Percentiles rank a stretch among this genome's conserved stretches.
phyloP scores from a whole-genome alignment of 2,888 invertebrate genomes.

The Epinotia brunnichana region DNA sequence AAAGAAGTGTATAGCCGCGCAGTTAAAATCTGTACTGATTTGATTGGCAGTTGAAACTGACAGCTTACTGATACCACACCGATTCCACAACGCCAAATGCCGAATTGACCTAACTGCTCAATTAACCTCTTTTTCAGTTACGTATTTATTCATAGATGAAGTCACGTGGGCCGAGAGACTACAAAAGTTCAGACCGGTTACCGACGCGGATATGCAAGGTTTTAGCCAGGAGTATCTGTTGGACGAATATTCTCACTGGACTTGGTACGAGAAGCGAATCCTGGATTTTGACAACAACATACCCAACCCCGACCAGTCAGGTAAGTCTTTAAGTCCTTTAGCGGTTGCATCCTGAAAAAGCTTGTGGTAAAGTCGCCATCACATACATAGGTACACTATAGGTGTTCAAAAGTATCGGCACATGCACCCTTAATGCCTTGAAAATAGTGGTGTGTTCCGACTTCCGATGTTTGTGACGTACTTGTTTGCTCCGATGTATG shows the following conservation, averaged over 20 bases:
- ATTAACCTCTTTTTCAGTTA: constrained; percentile 14
- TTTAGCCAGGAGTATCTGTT: neutral
- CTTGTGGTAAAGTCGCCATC: too few species aligned
- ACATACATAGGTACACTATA: too few species aligned
- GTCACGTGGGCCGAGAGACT: constrained; percentile 14
- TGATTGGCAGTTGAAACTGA: too few species aligned
- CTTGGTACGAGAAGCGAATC: neutral
- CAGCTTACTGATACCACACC: too few species aligned
- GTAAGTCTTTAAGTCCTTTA: neutral
- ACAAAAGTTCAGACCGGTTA: neutral
- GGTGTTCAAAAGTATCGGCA: too few species aligned
- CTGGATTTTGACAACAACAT: constrained; percentile 4
- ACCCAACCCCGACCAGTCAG: constrained; percentile 26
- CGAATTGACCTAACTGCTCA: neutral
- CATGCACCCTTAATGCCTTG: too few species aligned
- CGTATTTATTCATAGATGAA: constrained; percentile 29
- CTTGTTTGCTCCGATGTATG: too few species aligned
- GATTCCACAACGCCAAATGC: neutral
- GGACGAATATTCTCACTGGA: constrained; percentile 21
- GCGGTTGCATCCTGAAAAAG: too few species aligned
- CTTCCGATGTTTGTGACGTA: too few species aligned
- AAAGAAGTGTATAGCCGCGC: too few species aligned
- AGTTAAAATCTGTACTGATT: too few species aligned
- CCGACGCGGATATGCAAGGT: neutral
- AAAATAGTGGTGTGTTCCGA: too few species aligned